Percentiles rank a stretch among this genome's conserved stretches.
Conservation (phyloP, 2,797 vertebrate genomes). For the Hirundo rustica region DNA sequence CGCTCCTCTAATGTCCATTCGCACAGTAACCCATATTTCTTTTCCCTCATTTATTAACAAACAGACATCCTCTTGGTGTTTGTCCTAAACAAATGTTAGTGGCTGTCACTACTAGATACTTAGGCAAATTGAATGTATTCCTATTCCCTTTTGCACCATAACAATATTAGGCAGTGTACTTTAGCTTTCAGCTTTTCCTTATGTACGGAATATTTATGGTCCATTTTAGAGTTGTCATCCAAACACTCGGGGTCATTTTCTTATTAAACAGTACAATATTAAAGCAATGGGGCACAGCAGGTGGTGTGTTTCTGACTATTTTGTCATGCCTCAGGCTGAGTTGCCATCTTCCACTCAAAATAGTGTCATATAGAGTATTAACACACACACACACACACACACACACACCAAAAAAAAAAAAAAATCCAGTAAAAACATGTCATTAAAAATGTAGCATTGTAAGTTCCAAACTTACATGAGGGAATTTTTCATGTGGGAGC, state of each 20-base stretch:
- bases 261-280: slow-evolving; percentile 56
- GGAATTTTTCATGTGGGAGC: slow-evolving; percentile 1
- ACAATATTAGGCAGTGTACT: slow-evolving; percentile 49
- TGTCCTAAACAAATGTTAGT: slow-evolving; percentile 58
- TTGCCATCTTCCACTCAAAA: slow-evolving; percentile 35
- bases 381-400: not conserved
- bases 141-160: slow-evolving; percentile 40
- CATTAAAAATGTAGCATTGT: not conserved
- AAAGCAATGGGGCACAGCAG: slow-evolving; percentile 53
- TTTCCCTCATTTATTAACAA: slow-evolving; percentile 52
- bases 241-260: slow-evolving; percentile 58
- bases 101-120: slow-evolving; percentile 61
- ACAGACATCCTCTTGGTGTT: slow-evolving; percentile 35
- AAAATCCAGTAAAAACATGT: not conserved
- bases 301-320: slow-evolving; percentile 45
- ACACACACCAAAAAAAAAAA: not conserved
- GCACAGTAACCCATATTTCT: slow-evolving; percentile 40
- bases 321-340: slow-evolving; percentile 47
- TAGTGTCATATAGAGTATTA: not conserved
- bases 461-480: not conserved
- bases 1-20: slow-evolving; percentile 43
- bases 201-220: slow-evolving; percentile 55
- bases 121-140: slow-evolving; percentile 63
- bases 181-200: slow-evolving; percentile 63
- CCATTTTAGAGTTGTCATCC: slow-evolving; percentile 61